These are phyloP conservation scores for Dasyprocta punctata DNA, from an alignment of 2,113 vertebrate genomes.

Conservation along the genomic window DNA sequence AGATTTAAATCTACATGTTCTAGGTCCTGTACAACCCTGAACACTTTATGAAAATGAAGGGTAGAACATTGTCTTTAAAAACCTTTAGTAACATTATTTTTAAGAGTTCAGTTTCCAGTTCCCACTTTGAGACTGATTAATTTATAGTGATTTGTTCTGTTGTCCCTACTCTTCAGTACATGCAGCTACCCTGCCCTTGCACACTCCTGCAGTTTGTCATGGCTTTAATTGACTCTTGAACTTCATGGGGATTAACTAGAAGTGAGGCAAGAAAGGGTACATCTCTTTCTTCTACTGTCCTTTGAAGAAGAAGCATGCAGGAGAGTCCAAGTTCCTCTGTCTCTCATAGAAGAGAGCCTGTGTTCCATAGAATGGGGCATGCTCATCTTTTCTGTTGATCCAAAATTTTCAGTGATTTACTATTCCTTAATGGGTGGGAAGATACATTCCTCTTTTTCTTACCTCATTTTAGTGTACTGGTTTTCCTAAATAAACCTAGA, in stretches of 20 bases:
- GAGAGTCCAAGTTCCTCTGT: background rate
- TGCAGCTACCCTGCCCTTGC: background rate
- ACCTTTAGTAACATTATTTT: background rate
- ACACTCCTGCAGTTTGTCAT: background rate
- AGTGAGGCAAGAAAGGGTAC: background rate
- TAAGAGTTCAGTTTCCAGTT: background rate
- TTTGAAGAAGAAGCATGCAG: background rate
- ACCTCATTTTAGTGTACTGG: background rate
- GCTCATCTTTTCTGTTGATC: background rate
- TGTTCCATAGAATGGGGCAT: rapidly evolving
- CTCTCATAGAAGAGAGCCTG: background rate
- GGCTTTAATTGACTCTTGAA: background rate
- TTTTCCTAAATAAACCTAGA: background rate
- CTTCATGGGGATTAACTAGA: background rate
- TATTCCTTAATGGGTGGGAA: background rate
- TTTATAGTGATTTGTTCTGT: background rate
- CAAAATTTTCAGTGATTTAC: background rate
- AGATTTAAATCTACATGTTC: background rate
- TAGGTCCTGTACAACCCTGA: background rate
- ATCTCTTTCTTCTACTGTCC: background rate
- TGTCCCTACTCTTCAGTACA: background rate
- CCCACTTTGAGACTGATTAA: background rate
- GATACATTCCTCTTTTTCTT: background rate
- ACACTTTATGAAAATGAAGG: background rate
- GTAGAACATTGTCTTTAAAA: background rate